Base-by-base conservation (phyloP, 2,888 invertebrate genomes). In the Byasa hedistus region DNA sequence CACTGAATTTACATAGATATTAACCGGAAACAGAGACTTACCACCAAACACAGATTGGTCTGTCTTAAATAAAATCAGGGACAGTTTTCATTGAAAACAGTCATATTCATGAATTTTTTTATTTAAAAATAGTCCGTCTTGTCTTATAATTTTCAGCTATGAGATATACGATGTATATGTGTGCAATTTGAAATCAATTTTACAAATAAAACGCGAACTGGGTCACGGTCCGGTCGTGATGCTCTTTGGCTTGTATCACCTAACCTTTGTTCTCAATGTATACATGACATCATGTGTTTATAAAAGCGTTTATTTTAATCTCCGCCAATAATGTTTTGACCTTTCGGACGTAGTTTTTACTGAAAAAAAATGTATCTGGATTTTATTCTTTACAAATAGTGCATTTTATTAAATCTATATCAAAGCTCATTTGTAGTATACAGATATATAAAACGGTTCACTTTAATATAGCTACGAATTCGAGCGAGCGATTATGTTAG, bases 171-270 rank as follows among this genome's bases (percentile, higher is more conserved):
- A 32, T 32, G 32, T 44, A 44, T 44, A 21, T 52, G 21, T n/a
- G 5, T 21, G 52, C n/a, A 12, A 4, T 58, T 23, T 76, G 77
- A 78, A 79, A 79, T 81, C 76, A 79, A 78, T 74, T 84, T 82
- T 79, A 82, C 84, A 83, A 86, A 87, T 86, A 87, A 76, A 79
- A 79, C 81, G 74, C 74, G 73, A 89, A 84, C 79, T 86, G 75
- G 90, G 91, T 90, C 91, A 90, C 69, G 90, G 90, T 81, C 83
- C 78, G n/a, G 72, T 71, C 69, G 75, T 79, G 81, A 83, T 82
- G 83, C 81, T 85, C 79, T 69, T 73, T 80, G 78, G 77, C 76
- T 81, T 70, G 64, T 69, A 70, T 70, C 69, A 70, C 71, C 58
- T 68, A 70, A 73, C 76, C 73, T 74, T 69, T 71, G 72, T 70